Percentiles rank a stretch among this genome's conserved stretches.
Conservation (phyloP, 2,888 invertebrate genomes). For the Cremastobaeus sp. region DNA sequence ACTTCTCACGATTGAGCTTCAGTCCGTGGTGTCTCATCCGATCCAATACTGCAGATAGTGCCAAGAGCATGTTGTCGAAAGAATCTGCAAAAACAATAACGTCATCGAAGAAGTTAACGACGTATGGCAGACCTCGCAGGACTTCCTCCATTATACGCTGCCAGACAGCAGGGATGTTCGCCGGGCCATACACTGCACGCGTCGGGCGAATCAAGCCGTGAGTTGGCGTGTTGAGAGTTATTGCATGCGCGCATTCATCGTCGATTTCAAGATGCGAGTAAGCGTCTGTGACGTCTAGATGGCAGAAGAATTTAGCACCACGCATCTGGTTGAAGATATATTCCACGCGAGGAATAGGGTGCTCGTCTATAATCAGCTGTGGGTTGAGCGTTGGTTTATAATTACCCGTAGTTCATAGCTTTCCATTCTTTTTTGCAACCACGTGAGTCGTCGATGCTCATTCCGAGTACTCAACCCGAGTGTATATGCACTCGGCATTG, state of each 20-base stretch:
- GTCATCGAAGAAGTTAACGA: conserved; percentile 30
- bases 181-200: background rate
- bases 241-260: conserved; percentile 8
- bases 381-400: conserved; percentile 35
- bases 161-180: background rate
- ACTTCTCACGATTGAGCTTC: background rate
- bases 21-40: background rate
- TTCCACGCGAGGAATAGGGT: conserved; percentile 22
- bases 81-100: background rate
- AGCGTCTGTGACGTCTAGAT: background rate
- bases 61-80: background rate
- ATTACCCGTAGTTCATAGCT: conserved; percentile 18
- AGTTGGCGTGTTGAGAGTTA: conserved; percentile 35
- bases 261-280: conserved; percentile 23
- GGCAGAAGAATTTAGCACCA: conserved; percentile 8
- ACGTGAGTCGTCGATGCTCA: conserved; percentile 28
- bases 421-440: conserved; percentile 8
- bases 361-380: conserved; percentile 32
- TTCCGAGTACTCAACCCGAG: conserved; percentile 11
- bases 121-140: conserved; percentile 8
- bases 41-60: background rate
- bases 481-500: too few species aligned
- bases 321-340: conserved; percentile 29
- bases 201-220: conserved; percentile 11
- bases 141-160: background rate